Evolutionary conservation across 2,888 invertebrate species (phyloP).

Genomic region (Lithophane ornitopus): DNA sequence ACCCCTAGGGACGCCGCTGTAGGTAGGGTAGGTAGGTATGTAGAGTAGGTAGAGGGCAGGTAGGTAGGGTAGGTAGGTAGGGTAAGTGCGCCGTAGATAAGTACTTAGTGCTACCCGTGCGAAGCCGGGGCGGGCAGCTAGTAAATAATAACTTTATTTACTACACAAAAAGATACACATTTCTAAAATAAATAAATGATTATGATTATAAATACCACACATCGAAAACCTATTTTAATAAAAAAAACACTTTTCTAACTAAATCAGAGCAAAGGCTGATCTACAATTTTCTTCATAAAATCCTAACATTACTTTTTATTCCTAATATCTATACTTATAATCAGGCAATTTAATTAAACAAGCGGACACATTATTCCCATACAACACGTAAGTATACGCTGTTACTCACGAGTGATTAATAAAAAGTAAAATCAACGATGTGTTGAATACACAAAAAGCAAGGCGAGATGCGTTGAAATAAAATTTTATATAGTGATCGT

Average conservation of each 20-base stretch:
- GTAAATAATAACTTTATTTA: too few relatives aligned
- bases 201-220: not conserved
- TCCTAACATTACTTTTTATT: constrained; percentile 27
- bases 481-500: constrained; percentile 90
- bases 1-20: too few relatives aligned
- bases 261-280: constrained; percentile 11
- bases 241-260: not conserved
- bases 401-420: constrained; percentile 81
- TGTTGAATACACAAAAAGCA: constrained; percentile 86
- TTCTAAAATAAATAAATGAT: too few relatives aligned
- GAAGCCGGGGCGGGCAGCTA: too few relatives aligned
- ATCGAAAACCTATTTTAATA: not conserved
- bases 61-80: too few relatives aligned
- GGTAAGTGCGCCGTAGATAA: too few relatives aligned
- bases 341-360: constrained; percentile 54
- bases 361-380: constrained; percentile 51
- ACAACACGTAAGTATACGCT: constrained; percentile 60
- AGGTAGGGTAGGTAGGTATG: too few relatives aligned
- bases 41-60: too few relatives aligned
- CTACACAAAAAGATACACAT: too few relatives aligned
- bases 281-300: constrained; percentile 16
- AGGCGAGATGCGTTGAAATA: constrained; percentile 86
- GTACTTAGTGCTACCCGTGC: too few relatives aligned
- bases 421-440: constrained; percentile 86
- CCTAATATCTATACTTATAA: constrained; percentile 46